Evolutionary conservation across 2,888 invertebrate species (phyloP).

Genomic region (Pyrrhia umbra): DNA sequence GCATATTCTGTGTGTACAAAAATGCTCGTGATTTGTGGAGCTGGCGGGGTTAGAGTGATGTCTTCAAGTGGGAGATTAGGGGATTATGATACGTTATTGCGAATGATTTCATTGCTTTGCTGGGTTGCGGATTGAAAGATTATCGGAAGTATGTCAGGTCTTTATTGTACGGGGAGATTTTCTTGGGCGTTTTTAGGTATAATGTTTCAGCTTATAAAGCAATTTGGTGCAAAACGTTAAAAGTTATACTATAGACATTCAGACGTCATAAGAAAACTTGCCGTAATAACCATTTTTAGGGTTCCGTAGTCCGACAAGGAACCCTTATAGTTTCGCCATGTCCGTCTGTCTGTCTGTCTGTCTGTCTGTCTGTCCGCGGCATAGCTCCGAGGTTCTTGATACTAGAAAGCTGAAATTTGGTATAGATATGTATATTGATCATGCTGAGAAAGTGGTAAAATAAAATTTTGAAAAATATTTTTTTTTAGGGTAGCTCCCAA

Average conservation of each 20-base stretch:
- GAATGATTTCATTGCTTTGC: conserved; percentile 33
- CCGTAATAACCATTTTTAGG: too few relatives aligned
- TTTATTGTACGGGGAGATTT: not conserved
- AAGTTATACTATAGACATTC: not conserved
- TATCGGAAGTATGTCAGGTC: conserved; percentile 25
- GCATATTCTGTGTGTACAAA: conserved; percentile 28
- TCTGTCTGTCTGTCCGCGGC: too few relatives aligned
- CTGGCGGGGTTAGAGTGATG: conserved; percentile 20
- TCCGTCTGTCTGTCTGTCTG: too few relatives aligned
- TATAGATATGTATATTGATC: too few relatives aligned
- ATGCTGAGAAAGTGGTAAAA: too few relatives aligned
- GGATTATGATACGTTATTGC: conserved; percentile 44
- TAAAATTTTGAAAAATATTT: too few relatives aligned
- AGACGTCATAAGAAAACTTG: too few relatives aligned
- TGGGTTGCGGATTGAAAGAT: not conserved
- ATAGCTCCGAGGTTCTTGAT: too few relatives aligned
- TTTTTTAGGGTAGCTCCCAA: too few relatives aligned
- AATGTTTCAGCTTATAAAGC: not conserved
- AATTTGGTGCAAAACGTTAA: not conserved
- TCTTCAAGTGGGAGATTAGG: conserved; percentile 32
- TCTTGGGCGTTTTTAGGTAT: not conserved
- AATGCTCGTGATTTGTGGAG: conserved; percentile 26
- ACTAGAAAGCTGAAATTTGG: too few relatives aligned
- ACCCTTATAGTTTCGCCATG: too few relatives aligned
- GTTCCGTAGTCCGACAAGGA: too few relatives aligned